Percentiles rank a stretch among this genome's conserved stretches.
Evolutionary conservation across 2,797 vertebrate species (phyloP).

Genomic region (Chloroceryle amazona): DNA sequence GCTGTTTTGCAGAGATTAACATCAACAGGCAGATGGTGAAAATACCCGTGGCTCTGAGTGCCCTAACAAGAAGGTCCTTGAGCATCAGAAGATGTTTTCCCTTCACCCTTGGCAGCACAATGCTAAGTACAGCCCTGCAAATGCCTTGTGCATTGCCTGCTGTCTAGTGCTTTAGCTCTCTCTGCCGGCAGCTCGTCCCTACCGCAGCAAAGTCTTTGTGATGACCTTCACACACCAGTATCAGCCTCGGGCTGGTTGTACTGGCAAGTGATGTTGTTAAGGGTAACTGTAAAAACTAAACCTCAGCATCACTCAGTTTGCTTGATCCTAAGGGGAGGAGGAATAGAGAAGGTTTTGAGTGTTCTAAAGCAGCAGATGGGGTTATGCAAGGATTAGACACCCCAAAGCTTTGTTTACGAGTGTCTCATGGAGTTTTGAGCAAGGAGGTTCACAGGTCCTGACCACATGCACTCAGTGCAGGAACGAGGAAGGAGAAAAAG

Average conservation of each 20-base stretch:
- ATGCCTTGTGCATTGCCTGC: fast-evolving
- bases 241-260: fast-evolving
- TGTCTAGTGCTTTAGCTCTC: constrained; percentile 3
- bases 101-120: fast-evolving
- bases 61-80: no score
- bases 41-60: background rate
- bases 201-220: background rate
- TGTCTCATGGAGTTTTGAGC: fast-evolving
- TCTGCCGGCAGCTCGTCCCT: constrained; percentile 29
- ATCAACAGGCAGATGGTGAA: fast-evolving
- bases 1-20: background rate
- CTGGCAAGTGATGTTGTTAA: fast-evolving
- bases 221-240: fast-evolving
- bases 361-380: background rate
- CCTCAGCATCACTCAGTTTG: fast-evolving
- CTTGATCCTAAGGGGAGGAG: background rate
- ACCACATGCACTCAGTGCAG: background rate
- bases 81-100: background rate
- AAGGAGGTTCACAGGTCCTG: background rate
- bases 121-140: background rate
- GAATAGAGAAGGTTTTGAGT: fast-evolving
- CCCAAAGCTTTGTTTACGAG: fast-evolving
- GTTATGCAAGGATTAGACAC: background rate
- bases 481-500: background rate
- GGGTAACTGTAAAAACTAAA: fast-evolving